These are phyloP conservation scores for Rhysida immarginata DNA, from an alignment of 1,140 invertebrate genomes.

Conservation along the genomic window DNA sequence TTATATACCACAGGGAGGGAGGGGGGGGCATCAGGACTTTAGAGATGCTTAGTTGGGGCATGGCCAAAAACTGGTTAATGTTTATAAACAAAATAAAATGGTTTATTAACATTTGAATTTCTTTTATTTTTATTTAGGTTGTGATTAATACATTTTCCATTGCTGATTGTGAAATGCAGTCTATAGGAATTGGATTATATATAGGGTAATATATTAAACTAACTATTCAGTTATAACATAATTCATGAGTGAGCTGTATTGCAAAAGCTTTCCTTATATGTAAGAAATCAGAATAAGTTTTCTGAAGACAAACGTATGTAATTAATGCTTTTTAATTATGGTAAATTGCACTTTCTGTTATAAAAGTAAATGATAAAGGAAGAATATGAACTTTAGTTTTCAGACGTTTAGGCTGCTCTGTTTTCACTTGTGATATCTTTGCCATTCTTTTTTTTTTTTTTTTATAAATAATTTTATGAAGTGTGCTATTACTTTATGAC, in stretches of 20 bases:
- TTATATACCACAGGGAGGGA: too few species aligned
- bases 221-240: neutral
- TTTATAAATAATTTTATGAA: too few species aligned
- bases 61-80: too few species aligned
- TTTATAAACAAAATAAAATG: neutral
- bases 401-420: too few species aligned
- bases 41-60: too few species aligned
- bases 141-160: slow-evolving; percentile 76
- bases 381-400: too few species aligned
- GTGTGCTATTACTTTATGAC: too few species aligned
- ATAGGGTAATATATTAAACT: slow-evolving; percentile 34
- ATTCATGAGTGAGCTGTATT: neutral
- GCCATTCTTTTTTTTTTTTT: too few species aligned
- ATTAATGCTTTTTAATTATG: neutral
- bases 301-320: too few species aligned
- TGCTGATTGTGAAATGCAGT: slow-evolving; percentile 58
- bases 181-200: slow-evolving; percentile 69
- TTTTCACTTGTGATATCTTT: too few species aligned
- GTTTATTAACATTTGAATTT: neutral
- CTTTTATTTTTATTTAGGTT: slow-evolving; percentile 39
- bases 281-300: neutral
- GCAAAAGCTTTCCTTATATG: neutral
- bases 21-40: too few species aligned
- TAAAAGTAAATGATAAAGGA: neutral
- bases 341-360: neutral